phyloP scores from a whole-genome alignment of 37 sponge, comb jelly and placozoan genomes.

The Beroe ovata region DNA sequence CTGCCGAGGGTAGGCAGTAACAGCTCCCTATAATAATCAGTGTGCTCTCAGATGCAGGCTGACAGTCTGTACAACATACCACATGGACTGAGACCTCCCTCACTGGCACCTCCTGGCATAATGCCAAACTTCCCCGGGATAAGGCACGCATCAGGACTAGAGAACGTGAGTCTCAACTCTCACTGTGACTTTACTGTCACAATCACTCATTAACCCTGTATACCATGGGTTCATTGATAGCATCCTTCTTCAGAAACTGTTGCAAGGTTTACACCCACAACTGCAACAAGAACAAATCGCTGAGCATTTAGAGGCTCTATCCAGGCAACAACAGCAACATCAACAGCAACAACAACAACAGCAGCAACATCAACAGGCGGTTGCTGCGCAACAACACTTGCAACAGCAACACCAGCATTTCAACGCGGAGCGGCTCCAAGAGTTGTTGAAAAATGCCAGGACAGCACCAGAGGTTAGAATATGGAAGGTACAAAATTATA shows the following conservation, averaged over 20 bases:
- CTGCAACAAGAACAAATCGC: conserved; percentile 17
- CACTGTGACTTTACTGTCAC: too few species aligned
- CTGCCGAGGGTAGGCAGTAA: too few species aligned
- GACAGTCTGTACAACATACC: conserved; percentile 56
- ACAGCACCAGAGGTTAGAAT: conserved; percentile 26
- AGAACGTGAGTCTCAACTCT: conserved; percentile 28
- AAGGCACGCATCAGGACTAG: neutral
- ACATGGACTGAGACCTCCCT: conserved; percentile 23
- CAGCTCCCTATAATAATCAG: too few species aligned
- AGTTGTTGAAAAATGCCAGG: conserved; percentile 35
- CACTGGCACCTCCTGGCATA: conserved; percentile 11
- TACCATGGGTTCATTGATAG: too few species aligned
- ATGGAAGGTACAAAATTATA: too few species aligned
- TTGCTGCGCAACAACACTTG: conserved; percentile 36
- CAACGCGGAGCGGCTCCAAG: conserved; percentile 27
- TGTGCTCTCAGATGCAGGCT: conserved; percentile 62
- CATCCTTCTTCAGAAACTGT: conserved; percentile 46
- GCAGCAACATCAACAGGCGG: conserved; percentile 16
- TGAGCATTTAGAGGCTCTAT: conserved; percentile 45
- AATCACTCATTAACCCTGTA: too few species aligned
- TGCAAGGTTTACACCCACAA: conserved; percentile 32
- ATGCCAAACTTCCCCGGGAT: conserved; percentile 41
- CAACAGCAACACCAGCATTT: conserved; percentile 58
- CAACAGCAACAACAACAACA: neutral
- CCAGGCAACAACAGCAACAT: conserved; percentile 12